These are phyloP conservation scores for Ooceraea biroi DNA, from an alignment of 1,140 invertebrate genomes.

Conservation along the genomic window DNA sequence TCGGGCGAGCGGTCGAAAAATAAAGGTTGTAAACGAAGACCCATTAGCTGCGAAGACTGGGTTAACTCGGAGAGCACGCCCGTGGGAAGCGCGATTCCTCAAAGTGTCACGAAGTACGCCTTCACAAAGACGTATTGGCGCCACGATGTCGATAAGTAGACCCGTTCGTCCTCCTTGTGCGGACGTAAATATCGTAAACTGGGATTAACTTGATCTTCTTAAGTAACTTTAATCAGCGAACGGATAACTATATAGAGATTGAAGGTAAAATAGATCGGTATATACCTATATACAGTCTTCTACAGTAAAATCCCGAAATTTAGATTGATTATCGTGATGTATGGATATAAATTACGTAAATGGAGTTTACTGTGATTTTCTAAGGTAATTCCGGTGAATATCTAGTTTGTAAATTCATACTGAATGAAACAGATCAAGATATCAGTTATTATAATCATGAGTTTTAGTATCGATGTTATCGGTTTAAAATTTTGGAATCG, in stretches of 20 bases:
- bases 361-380: neutral
- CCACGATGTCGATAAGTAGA: slow-evolving; percentile 25
- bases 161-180: slow-evolving; percentile 28
- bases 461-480: too few species aligned
- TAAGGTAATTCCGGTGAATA: too few species aligned
- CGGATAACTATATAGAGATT: neutral
- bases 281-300: neutral
- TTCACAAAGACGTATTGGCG: slow-evolving; percentile 53
- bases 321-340: neutral
- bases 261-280: neutral
- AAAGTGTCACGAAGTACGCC: slow-evolving; percentile 50
- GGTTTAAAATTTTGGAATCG: too few species aligned
- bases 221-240: neutral
- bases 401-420: too few species aligned
- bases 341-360: neutral
- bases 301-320: neutral
- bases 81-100: slow-evolving; percentile 53
- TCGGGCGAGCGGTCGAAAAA: slow-evolving; percentile 31
- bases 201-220: slow-evolving; percentile 32
- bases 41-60: slow-evolving; percentile 44
- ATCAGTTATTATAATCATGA: too few species aligned
- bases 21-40: slow-evolving; percentile 41
- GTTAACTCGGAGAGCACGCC: slow-evolving; percentile 39
- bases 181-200: slow-evolving; percentile 29
- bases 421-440: neutral